Base-by-base conservation (phyloP, 2,888 invertebrate species). In the Teleogryllus oceanicus region DNA sequence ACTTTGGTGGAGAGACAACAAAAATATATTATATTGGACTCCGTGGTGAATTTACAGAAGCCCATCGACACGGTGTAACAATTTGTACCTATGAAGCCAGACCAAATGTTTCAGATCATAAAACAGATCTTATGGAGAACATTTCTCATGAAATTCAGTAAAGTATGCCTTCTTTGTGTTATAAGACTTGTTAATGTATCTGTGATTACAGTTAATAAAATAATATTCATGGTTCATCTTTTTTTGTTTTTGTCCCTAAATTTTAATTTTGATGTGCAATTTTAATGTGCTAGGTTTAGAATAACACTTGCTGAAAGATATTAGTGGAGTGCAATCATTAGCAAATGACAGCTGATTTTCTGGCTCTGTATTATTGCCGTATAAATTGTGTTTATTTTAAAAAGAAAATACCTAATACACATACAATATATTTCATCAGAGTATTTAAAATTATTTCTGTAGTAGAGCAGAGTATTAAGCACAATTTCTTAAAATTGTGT, bases 11-110 rank as follows among this genome's bases (percentile, higher is more conserved):
- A 21, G 95, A 96, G n/a, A 91, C 88, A 78, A 96, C 96, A 2
- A 92, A 91, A 85, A 92, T 98, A 82, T 96, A 94, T 86, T 99
- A 99, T 86, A 98, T 99, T 85, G 99, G 97, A 13, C 89, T 99
- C 75, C 93, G 94, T 86, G 99, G 99, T 37, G 98, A 99, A 88
- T 99, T 94, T 89, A 90, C 91, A 16, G 92, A 93, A 85, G 93
- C 92, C 0, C 94, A 94, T 85, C 90, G 92, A 83, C 96, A 97
- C 86, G 97, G 96, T 78, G 96, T 98, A 0, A 94, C 95, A 2
- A 95, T 98, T 85, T 95, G 96, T 85, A 94, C 93, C 78, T 98
- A 98, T 87, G 98, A 98, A 88, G 88, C 94, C 0, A 89, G 92
- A 81, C 96, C 98, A 20, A 96, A 94, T 87, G 89, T 94, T 16